Base-by-base conservation (phyloP, 2,888 invertebrate species). In the Volucella inanis region DNA sequence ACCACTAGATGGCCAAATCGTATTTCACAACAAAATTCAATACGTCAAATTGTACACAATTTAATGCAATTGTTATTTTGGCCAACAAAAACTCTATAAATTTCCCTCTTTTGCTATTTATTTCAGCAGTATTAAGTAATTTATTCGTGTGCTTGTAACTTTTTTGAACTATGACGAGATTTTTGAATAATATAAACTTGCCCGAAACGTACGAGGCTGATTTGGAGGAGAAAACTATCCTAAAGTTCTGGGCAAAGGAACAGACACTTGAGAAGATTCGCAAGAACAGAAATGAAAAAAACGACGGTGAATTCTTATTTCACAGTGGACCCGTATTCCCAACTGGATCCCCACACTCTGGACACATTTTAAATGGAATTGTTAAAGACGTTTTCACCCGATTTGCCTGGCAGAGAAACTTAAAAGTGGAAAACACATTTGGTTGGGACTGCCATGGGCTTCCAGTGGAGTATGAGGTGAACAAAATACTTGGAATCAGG, bases 251-350 rank as follows among this genome's bases (percentile, higher is more conserved):
- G 99, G 95, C 96, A 88, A 93, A 96, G 79, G 94, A 97, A 54
- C 95, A 98, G 89, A 98, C 96, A 0, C 98, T 99, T 92, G 94
- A 96, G 89, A 96, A 95, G 57, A 96, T 96, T 90, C 91, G 96
- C 96, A 90, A 50, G 3, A 15, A 45, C 2, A 75, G 79, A 3
- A 12, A 14, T 2, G 50, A 57, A 6, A 12, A 62, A 31, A 71
- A 71, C 22, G 50, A 61, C 10, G 65, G 62, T 0, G 97, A 11
- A 94, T 98, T 95, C 92, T 95, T 97, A 0, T 98, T 98, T 92
- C 98, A 97, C 91, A 98, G 99, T 94, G 98, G 98, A 0, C 98
- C 99, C 49, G 98, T 98, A 15, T 99, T 99, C 93, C 98, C 98
- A 0, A 99, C 98, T 14, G 99, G 98, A 0, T 93, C 98, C 79